Evolutionary conservation across 2,888 invertebrate species (phyloP), one percentile per base, ranked within the genome.

Genomic region (Agrypnus murinus): DNA sequence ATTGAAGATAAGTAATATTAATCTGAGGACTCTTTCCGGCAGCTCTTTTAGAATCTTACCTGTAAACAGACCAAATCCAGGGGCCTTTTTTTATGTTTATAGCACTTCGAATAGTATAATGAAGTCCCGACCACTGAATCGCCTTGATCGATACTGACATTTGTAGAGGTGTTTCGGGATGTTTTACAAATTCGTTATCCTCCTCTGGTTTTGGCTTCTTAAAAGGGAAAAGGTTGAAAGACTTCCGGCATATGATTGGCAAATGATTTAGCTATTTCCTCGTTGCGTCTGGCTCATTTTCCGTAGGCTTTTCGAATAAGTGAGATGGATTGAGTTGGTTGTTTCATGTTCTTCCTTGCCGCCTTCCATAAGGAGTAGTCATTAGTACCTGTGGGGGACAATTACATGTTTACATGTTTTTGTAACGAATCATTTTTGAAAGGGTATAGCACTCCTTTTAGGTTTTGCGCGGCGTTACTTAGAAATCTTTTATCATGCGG

Each of bases 211-310:
- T n/a, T n/a, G n/a, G n/a, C 6, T 7, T 9, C 12, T 17, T 14
- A 17, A 9, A 17, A 46, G 17, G 46, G 46, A 15, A 50, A 50
- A 25, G 50, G 31, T 50, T 50, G 19, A 50, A 25, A n/a, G n/a
- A n/a, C n/a, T n/a, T n/a, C n/a, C n/a, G n/a, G n/a, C n/a, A n/a
- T n/a, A n/a, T n/a, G n/a, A 50, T 43, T 36, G 19, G 36, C 19
- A 36, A 63, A 63, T 15, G 36, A 8, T 38, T 19, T 50, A 12
- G 40, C 63, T 17, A 36, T 50, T 38, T 63, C 36, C 15, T 14
- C 14, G 14, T 63, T n/a, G n/a, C n/a, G n/a, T 36, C 36, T 36
- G 36, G 7, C 36, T 10, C 36, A 36, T 36, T 36, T 10, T 36
- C 36, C 9, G 9, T 36, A 8, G 36, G 36, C 7, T 36, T 36